A percentile compares a stretch with the other conserved stretches of the same genome.
These are phyloP conservation scores for Eucriotettix oculatus DNA, from an alignment of 2,888 invertebrate genomes.

Conservation along the genomic window DNA sequence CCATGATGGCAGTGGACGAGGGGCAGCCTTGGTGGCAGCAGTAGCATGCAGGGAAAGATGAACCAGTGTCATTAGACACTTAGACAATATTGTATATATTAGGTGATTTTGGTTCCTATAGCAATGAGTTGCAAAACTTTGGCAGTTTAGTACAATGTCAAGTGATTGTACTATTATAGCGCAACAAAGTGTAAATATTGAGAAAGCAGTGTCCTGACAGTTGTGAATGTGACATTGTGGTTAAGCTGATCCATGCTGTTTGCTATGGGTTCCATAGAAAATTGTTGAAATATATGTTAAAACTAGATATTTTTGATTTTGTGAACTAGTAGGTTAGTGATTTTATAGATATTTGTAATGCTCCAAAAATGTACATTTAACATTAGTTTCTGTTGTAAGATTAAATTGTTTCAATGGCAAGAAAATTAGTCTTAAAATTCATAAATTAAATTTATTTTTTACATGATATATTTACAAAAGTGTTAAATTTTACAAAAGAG, in stretches of 20 bases:
- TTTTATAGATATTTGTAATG: too few relatives aligned
- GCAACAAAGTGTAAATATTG: background rate
- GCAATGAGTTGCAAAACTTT: background rate
- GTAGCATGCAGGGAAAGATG: slow-evolving; percentile 55
- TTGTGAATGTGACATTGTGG: background rate
- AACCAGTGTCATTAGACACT: slow-evolving; percentile 16
- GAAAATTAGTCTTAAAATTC: background rate
- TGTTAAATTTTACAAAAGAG: too few relatives aligned
- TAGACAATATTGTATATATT: slow-evolving; percentile 1
- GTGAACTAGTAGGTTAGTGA: slow-evolving; percentile 1
- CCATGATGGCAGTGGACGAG: slow-evolving; percentile 92
- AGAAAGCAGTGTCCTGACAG: too few relatives aligned
- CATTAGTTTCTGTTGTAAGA: too few relatives aligned
- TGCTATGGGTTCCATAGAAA: background rate
- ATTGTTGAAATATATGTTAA: background rate
- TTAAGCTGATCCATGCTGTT: background rate
- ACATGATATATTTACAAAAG: too few relatives aligned
- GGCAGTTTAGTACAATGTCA: background rate
- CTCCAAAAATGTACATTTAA: too few relatives aligned
- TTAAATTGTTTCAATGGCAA: too few relatives aligned
- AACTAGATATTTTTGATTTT: background rate
- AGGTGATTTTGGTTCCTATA: slow-evolving; percentile 5
- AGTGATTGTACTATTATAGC: slow-evolving; percentile 1
- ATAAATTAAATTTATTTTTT: too few relatives aligned
- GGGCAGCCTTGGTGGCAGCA: slow-evolving; percentile 91